These are phyloP conservation scores for Ruditapes philippinarum DNA, from an alignment of 1,140 invertebrate genomes.

Conservation along the genomic window DNA sequence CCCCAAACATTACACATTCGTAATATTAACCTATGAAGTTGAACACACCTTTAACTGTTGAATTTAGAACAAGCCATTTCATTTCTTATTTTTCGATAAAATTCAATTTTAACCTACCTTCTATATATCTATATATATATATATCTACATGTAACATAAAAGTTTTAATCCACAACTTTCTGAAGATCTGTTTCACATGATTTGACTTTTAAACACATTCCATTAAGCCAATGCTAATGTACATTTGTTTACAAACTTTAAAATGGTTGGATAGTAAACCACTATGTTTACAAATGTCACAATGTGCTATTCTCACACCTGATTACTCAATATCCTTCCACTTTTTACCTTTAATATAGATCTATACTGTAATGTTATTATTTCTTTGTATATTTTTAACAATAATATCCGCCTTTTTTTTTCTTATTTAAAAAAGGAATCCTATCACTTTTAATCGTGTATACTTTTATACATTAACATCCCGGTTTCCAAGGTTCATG, in stretches of 20 bases:
- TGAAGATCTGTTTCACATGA: too few species aligned
- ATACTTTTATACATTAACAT: neutral
- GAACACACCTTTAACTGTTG: too few species aligned
- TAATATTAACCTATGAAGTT: too few species aligned
- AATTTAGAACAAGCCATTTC: too few species aligned
- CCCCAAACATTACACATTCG: too few species aligned
- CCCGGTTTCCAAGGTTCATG: constrained; percentile 13
- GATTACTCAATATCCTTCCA: constrained; percentile 20
- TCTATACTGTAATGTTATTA: neutral
- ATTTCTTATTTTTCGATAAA: too few species aligned
- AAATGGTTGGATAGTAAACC: neutral
- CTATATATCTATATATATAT: too few species aligned
- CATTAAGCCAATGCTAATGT: neutral
- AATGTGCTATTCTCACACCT: constrained; percentile 36
- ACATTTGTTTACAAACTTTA: neutral
- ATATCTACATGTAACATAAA: too few species aligned
- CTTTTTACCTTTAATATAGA: neutral
- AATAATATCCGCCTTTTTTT: neutral
- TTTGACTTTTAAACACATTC: too few species aligned
- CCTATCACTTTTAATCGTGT: neutral
- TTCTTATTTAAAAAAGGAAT: too few species aligned
- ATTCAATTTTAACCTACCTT: too few species aligned
- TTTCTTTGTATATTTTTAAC: neutral
- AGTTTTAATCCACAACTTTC: too few species aligned
- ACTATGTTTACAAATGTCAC: constrained; percentile 44